Evolutionary conservation across 2,113 vertebrate genomes (phyloP), one percentile per base, ranked within the genome.

Genomic region (Vidua chalybeata): DNA sequence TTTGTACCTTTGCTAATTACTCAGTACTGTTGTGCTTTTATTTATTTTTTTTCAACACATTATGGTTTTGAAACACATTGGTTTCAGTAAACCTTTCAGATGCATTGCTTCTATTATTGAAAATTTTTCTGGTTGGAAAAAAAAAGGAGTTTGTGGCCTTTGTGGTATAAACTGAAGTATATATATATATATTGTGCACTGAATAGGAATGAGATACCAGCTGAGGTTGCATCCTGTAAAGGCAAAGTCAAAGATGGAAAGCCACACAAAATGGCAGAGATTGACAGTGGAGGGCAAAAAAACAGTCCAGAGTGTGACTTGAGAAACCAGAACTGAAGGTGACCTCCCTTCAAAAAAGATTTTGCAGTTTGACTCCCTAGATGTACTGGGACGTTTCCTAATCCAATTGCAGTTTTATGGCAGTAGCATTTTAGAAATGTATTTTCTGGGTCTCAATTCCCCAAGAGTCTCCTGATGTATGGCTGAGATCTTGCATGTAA

Each of bases 1-100:
- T 97, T 97, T 89, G 69, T 93, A 97, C 92, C 89, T 97, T 94
- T 75, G 49, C 68, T 96, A 97, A 97, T 94, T 97, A 92, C 61
- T 93, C 75, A 85, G 46, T 87, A 84, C 41, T 71, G 55, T 43
- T 95, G 89, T 69, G 81, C 73, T 95, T 96, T 87, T 41, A 77
- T 93, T 95, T 91, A 61, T 54, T 58, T 28, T 71, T 69, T 93
- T 76, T n/a, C 28, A 72, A 28, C 13, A 35, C 35, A 35, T 35
- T 35, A 8, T 35, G 22, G 7, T 79, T 94, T 91, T 62, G 49
- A 95, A 94, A 88, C 24, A 51, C 13, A 41, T 35, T 74, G 22
- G 9, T 30, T 87, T 85, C 58, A 85, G 52, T 81, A 95, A 94
- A 41, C 15, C 46, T 72, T 84, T 88, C 85, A 79, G 46, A 86